phyloP scores from a whole-genome alignment of 2,888 invertebrate genomes.

The Hypercompe scribonia region DNA sequence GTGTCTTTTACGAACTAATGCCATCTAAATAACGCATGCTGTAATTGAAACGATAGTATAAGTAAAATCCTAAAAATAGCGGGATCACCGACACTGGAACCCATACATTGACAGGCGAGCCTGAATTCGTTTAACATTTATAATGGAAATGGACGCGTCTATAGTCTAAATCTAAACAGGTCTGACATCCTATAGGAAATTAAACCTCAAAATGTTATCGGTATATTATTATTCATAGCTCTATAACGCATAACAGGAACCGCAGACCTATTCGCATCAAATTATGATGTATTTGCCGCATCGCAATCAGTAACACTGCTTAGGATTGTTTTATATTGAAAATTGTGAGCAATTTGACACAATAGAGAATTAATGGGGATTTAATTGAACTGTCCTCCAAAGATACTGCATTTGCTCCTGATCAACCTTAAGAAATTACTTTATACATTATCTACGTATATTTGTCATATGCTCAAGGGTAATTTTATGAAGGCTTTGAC shows the following conservation, averaged over 20 bases:
- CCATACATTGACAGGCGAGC: neutral
- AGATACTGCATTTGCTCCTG: neutral
- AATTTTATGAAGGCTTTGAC: neutral
- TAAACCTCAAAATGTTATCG: slow-evolving; percentile 11
- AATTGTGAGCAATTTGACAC: neutral
- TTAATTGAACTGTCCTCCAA: neutral
- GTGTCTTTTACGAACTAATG: neutral
- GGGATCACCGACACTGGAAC: neutral
- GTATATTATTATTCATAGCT: slow-evolving; percentile 34
- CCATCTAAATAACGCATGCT: neutral
- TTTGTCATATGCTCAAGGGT: neutral
- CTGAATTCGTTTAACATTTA: neutral
- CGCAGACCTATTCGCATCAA: slow-evolving; percentile 36
- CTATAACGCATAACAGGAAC: slow-evolving; percentile 21
- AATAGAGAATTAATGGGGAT: neutral
- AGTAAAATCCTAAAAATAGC: neutral
- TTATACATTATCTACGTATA: neutral
- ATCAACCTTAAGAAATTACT: neutral
- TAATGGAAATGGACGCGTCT: neutral
- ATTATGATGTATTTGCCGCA: slow-evolving; percentile 36
- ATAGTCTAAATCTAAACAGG: neutral
- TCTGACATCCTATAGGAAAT: slow-evolving; percentile 15
- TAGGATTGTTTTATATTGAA: slow-evolving; percentile 1
- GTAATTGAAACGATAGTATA: neutral
- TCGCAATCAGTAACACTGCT: slow-evolving; percentile 25